A percentile compares a stretch with the other conserved stretches of the same genome.
Conservation (phyloP, 2,113 vertebrate species). For the Murina feae region DNA sequence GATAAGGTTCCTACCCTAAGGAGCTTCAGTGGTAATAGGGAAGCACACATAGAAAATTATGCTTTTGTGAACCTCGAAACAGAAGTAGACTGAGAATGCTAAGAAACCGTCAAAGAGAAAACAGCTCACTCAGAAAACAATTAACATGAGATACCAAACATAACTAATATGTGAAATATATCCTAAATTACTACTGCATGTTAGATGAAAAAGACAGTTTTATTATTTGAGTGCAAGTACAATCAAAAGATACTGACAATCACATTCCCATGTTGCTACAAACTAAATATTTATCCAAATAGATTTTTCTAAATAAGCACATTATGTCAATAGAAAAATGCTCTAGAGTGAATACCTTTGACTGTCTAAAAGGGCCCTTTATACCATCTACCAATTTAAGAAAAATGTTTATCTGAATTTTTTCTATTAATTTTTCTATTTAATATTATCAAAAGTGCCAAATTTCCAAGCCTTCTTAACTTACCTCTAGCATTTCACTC, state of each 20-base stretch:
- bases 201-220: neutral
- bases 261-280: neutral
- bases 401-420: neutral
- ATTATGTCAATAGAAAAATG: conserved; percentile 24
- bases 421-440: conserved; percentile 16
- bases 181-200: neutral
- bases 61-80: neutral
- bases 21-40: neutral
- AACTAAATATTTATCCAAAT: conserved; percentile 20
- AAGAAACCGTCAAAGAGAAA: conserved; percentile 19
- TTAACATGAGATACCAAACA: neutral
- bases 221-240: neutral
- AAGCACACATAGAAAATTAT: neutral
- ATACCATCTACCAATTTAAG: neutral
- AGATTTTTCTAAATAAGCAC: conserved; percentile 32
- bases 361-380: conserved; percentile 16
- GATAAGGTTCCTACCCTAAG: neutral
- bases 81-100: neutral
- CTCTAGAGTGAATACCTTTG: neutral
- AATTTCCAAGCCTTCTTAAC: conserved; percentile 47
- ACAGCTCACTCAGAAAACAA: neutral
- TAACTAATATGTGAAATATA: neutral
- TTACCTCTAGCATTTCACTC: conserved; percentile 99
- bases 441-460: neutral
- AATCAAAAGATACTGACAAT: neutral